phyloP scores from a whole-genome alignment of 2,797 vertebrate species.

The Mormyrops boulengeri region DNA sequence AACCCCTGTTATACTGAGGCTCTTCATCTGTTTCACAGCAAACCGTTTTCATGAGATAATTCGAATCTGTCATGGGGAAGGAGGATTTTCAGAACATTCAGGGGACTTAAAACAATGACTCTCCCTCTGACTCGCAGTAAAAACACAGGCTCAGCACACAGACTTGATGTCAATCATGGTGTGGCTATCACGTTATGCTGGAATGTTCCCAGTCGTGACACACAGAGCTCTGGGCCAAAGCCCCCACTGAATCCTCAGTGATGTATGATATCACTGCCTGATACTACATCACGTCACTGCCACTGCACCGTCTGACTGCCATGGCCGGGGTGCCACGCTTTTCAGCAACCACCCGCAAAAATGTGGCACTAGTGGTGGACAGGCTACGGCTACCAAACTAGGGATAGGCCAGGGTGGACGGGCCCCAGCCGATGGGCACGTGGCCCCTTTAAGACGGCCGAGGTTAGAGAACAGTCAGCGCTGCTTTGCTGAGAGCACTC shows the following conservation, averaged over 20 bases:
- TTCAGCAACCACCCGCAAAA: background rate
- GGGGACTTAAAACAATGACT: background rate
- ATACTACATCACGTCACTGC: background rate
- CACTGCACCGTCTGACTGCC: background rate
- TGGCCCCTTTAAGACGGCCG: slow-evolving; percentile 26
- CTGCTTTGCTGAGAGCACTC: slow-evolving; percentile 11
- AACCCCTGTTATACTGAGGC: background rate
- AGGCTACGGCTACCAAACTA: background rate
- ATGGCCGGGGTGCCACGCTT: background rate
- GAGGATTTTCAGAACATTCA: background rate
- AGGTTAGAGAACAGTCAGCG: slow-evolving; percentile 32
- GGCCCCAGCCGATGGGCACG: background rate
- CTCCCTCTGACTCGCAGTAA: background rate
- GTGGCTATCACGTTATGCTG: background rate
- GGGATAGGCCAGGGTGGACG: no score
- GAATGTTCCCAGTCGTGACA: background rate
- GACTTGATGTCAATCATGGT: background rate
- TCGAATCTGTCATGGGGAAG: background rate
- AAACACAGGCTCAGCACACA: background rate
- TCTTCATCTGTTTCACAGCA: background rate
- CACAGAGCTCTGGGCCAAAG: background rate
- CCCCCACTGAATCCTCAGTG: background rate
- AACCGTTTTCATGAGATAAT: background rate
- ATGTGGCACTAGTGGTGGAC: background rate
- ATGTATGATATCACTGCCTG: background rate